A percentile compares a stretch with the other conserved stretches of the same genome.
phyloP scores from a whole-genome alignment of 2,113 vertebrate genomes.

The Lynx canadensis region DNA sequence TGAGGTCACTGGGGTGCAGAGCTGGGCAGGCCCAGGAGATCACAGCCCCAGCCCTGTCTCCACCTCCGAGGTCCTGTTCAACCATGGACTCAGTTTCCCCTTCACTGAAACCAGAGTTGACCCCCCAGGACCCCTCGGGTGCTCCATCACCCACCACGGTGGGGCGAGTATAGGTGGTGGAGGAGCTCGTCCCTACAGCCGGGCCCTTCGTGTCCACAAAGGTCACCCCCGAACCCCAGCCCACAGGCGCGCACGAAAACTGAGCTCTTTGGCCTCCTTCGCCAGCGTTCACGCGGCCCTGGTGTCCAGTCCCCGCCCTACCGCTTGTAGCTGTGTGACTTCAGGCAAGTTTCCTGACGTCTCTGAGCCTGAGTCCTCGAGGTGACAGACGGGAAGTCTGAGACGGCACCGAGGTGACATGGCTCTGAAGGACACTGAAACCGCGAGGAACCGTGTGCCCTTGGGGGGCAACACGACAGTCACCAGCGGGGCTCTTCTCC shows the following conservation, averaged over 20 bases:
- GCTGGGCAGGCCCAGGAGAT: background rate
- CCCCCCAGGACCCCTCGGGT: rapidly evolving
- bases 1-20: rapidly evolving
- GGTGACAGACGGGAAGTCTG: background rate
- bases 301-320: rapidly evolving
- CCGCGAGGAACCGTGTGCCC: rapidly evolving
- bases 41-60: background rate
- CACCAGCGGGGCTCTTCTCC: rapidly evolving
- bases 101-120: background rate
- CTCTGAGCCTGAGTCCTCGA: background rate
- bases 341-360: background rate
- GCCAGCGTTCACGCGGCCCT: rapidly evolving
- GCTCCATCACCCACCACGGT: rapidly evolving
- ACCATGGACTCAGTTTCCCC: background rate
- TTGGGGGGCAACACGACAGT: rapidly evolving
- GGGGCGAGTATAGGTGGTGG: rapidly evolving
- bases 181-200: background rate
- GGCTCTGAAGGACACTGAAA: rapidly evolving
- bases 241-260: background rate
- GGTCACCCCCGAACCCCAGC: background rate
- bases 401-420: rapidly evolving
- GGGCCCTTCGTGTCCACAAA: rapidly evolving
- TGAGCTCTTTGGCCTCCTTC: background rate
- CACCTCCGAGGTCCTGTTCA: background rate
- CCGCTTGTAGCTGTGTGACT: background rate